Percentiles rank a stretch among this genome's conserved stretches.
phyloP scores from a whole-genome alignment of 2,113 vertebrate genomes.

The Lampris incognitus region DNA sequence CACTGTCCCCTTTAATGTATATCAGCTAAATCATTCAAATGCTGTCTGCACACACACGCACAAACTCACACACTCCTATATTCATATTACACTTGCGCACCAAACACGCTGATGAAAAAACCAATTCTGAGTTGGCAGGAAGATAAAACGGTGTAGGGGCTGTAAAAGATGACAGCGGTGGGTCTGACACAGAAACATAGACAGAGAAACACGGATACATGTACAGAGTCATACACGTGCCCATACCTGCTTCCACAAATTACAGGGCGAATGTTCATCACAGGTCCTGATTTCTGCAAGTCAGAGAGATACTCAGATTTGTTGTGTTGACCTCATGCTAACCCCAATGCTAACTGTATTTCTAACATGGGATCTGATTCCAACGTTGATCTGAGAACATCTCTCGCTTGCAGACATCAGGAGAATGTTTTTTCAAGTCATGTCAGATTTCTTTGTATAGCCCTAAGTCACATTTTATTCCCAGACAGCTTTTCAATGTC shows the following conservation, averaged over 20 bases:
- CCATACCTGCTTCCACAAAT: conserved; percentile 9
- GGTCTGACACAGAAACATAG: conserved; percentile 35
- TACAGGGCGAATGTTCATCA: too few relatives aligned
- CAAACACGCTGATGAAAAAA: not conserved
- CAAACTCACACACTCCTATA: not conserved
- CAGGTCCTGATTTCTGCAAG: too few relatives aligned
- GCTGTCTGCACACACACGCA: not conserved
- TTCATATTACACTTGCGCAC: not conserved
- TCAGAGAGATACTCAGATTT: too few relatives aligned
- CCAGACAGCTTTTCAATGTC: too few relatives aligned
- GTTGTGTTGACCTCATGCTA: too few relatives aligned
- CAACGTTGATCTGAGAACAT: too few relatives aligned
- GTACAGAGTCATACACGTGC: not conserved
- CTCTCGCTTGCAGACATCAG: too few relatives aligned
- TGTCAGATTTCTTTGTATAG: too few relatives aligned
- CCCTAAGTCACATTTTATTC: too few relatives aligned
- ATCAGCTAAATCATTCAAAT: not conserved
- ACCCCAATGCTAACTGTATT: too few relatives aligned
- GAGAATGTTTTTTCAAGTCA: too few relatives aligned
- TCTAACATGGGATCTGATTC: too few relatives aligned
- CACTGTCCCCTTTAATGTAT: not conserved
- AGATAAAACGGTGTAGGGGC: conserved; percentile 25
- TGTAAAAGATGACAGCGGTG: conserved; percentile 35
- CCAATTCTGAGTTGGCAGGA: conserved; percentile 17
- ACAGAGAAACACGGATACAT: not conserved